Base-by-base conservation (phyloP, 2,888 invertebrate species). In the Drosophila pegasa region DNA sequence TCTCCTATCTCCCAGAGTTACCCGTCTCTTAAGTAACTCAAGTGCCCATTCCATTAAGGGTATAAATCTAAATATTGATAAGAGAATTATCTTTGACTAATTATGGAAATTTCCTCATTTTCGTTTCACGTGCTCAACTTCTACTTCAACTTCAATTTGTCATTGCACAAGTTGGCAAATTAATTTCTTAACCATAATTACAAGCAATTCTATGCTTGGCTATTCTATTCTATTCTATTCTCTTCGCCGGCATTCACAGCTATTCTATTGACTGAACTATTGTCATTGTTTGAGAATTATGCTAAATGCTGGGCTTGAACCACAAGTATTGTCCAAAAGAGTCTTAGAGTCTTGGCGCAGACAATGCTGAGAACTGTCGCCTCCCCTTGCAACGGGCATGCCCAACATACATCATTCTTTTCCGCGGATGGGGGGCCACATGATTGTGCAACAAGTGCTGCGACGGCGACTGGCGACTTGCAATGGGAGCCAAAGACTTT, bases 201-300 rank as follows among this genome's bases (percentile, higher is more conserved):
- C 58, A 40, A 35, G 40, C 63, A 62, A 74, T 70, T 74, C 55
- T 29, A 31, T 48, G 35, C n/a, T n/a, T n/a, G n/a, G n/a, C 43
- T 18, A 37, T 65, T 63, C 63, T 45, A 25, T 52, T 41, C 37
- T 47, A 12, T 55, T 55, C 62, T 35, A 22, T 51, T 31, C 35
- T 48, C 25, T 45, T 1, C 6, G n/a, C n/a, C n/a, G n/a, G n/a
- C 43, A 43, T 65, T 72, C 56, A 29, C 48, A 48, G 9, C 33
- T 41, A 67, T 69, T 55, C 48, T 74, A 64, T 71, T 69, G 45
- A 59, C 63, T 57, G 56, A 68, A 69, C 66, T 77, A 77, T 85
- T 82, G 82, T 79, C 86, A 77, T 79, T 82, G 82, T 85, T 77
- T 72, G 71, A 60, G 78, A 82, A 82, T 85, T 79, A 77, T 82